Conservation (phyloP, 92 coral and sea anemone genomes). For the Palythoa grandiflora region DNA sequence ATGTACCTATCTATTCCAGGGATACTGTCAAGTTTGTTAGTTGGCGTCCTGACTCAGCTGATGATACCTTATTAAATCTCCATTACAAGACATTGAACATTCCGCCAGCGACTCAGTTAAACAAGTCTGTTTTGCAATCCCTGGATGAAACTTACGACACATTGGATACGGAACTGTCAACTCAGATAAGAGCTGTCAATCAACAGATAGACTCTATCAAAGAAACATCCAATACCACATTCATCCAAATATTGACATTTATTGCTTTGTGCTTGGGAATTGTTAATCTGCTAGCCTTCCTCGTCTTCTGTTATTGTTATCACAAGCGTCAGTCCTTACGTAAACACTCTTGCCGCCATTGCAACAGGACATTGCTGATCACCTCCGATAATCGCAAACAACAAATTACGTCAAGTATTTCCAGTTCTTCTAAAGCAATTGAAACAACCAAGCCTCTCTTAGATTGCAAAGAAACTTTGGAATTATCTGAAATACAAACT, state of each 20-base stretch:
- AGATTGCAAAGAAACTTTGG: not conserved
- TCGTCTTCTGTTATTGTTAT: not conserved
- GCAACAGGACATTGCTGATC: not conserved
- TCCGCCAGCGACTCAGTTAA: no score
- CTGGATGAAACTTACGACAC: no score
- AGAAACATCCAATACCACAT: not conserved
- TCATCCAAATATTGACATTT: not conserved
- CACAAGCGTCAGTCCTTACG: not conserved
- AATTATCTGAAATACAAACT: not conserved
- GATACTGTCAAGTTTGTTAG: not conserved
- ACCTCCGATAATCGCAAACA: not conserved
- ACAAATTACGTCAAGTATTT: not conserved
- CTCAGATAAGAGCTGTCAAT: not conserved
- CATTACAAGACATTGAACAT: no score
- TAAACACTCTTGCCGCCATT: not conserved
- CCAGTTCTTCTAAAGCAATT: not conserved
- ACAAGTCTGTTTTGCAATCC: no score
- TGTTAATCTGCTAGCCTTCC: not conserved
- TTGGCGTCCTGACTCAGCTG: no score
- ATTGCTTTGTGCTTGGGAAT: not conserved
- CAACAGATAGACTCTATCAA: not conserved
- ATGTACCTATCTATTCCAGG: slow-evolving; percentile 46
- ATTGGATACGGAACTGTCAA: not conserved
- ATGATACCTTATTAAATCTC: no score
- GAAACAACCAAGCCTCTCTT: not conserved